Conservation (phyloP, 2,797 vertebrate species). For the Platalea minor region DNA sequence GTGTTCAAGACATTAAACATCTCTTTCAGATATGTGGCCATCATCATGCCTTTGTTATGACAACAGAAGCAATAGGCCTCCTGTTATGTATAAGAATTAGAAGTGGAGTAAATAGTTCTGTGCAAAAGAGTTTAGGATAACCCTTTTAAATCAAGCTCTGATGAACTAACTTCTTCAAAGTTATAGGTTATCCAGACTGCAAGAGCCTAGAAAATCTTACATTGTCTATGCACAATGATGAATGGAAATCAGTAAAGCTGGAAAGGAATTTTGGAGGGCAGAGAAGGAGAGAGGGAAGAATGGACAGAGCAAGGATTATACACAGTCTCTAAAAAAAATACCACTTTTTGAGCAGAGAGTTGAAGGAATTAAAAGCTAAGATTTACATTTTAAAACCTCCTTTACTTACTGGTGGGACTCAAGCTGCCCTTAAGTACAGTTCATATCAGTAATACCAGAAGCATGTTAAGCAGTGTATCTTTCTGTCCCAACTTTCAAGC, state of each 20-base stretch:
- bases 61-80: background rate
- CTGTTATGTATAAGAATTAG: background rate
- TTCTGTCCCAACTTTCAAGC: background rate
- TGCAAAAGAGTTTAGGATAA: background rate
- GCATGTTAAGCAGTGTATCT: background rate
- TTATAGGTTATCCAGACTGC: background rate
- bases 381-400: background rate
- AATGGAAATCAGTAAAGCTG: background rate
- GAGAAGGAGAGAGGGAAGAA: background rate
- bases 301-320: background rate
- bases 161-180: background rate
- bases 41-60: background rate
- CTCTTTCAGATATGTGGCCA: background rate
- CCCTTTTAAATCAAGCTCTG: background rate
- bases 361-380: background rate
- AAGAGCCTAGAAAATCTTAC: background rate
- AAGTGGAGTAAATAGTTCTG: background rate
- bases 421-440: background rate
- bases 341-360: fast-evolving
- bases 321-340: background rate
- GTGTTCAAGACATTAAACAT: background rate
- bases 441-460: background rate
- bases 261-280: background rate
- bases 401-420: background rate
- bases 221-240: fast-evolving